These are phyloP conservation scores for Elachura formosa DNA, from an alignment of 2,113 vertebrate genomes.

Conservation along the genomic window DNA sequence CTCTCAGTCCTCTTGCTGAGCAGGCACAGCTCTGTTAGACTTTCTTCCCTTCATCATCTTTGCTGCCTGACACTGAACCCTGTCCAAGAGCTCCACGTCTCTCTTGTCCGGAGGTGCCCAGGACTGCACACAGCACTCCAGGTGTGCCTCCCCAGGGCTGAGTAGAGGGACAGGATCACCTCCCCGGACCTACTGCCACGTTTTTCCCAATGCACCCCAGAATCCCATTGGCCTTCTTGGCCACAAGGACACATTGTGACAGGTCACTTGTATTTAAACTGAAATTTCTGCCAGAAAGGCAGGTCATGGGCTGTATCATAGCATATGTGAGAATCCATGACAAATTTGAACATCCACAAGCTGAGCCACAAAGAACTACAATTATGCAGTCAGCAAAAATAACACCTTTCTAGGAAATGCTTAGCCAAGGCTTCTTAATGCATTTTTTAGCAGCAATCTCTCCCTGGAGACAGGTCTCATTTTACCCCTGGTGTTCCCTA, in stretches of 20 bases:
- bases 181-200: background rate
- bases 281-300: background rate
- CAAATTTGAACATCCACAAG: background rate
- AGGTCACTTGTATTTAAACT: background rate
- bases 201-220: background rate
- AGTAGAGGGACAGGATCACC: background rate
- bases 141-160: background rate
- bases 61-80: background rate
- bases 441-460: background rate
- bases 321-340: accelerated
- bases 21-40: background rate
- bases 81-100: background rate
- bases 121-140: background rate
- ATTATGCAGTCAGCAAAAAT: background rate
- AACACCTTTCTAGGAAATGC: background rate
- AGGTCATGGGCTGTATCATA: background rate
- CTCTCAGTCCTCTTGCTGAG: background rate
- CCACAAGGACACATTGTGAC: background rate
- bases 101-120: background rate
- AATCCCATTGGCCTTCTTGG: background rate
- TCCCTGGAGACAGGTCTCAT: background rate
- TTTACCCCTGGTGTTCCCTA: background rate
- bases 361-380: background rate
- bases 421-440: background rate
- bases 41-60: background rate